Percentiles rank a stretch among this genome's conserved stretches.
Evolutionary conservation across 2,797 vertebrate genomes (phyloP).

Genomic region (Arrhamphus sclerolepis): DNA sequence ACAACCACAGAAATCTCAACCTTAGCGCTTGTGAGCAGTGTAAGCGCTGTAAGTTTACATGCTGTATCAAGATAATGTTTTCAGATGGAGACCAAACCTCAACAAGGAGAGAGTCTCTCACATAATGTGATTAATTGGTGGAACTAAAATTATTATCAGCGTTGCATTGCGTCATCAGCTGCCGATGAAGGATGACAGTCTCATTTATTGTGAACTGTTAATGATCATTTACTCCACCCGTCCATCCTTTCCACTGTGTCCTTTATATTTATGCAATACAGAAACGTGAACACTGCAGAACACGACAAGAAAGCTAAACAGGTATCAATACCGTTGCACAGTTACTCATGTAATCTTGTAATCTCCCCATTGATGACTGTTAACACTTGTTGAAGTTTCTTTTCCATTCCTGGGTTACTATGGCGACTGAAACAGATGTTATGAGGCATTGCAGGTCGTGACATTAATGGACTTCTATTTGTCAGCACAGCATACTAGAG

Average conservation of each 20-base stretch:
- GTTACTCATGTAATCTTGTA: no score
- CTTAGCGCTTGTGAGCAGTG: neutral
- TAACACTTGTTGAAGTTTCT: no score
- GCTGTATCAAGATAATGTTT: constrained; percentile 3
- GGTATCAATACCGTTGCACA: no score
- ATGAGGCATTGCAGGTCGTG: no score
- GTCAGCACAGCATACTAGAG: neutral
- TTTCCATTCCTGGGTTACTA: no score
- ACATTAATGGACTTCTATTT: neutral
- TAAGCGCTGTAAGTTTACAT: neutral
- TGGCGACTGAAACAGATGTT: no score
- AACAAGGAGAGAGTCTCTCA: neutral
- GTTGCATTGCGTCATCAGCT: constrained; percentile 5
- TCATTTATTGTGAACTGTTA: constrained; percentile 7
- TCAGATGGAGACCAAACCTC: neutral
- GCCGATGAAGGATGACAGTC: constrained; percentile 8
- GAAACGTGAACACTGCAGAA: no score
- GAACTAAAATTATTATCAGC: constrained; percentile 1
- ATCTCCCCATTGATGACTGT: no score
- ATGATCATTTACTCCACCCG: constrained; percentile 6
- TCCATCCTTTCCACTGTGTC: no score
- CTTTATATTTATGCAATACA: no score
- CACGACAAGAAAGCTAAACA: no score
- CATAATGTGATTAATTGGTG: constrained; percentile 2
- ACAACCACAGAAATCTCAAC: constrained; percentile 7